Percentiles rank a stretch among this genome's conserved stretches.
These are phyloP conservation scores for Callocephalon fimbriatum DNA, from an alignment of 2,113 vertebrate species.

Conservation along the genomic window DNA sequence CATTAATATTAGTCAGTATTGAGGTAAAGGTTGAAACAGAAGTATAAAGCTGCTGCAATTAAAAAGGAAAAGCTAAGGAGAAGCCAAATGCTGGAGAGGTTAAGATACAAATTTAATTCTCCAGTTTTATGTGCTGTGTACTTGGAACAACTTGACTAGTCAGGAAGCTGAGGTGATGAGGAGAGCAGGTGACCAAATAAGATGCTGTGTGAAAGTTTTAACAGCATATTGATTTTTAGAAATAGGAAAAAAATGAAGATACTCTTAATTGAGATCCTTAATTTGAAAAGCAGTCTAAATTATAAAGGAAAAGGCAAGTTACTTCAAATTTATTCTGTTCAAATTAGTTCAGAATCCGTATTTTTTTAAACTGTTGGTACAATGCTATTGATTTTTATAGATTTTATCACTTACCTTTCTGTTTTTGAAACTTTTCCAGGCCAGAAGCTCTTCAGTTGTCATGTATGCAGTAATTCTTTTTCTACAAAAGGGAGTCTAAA, in stretches of 20 bases:
- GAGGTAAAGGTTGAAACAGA: not conserved
- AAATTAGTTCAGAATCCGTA: not conserved
- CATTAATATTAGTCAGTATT: not conserved
- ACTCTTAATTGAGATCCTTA: not conserved
- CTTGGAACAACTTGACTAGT: not conserved
- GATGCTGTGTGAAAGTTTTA: not conserved
- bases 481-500: slow-evolving; percentile 99
- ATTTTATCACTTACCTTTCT: not conserved
- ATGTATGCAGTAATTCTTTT: slow-evolving; percentile 97
- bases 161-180: not conserved
- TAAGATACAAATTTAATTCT: not conserved
- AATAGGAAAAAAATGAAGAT: not conserved
- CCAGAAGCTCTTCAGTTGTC: slow-evolving; percentile 97
- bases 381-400: not conserved
- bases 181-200: not conserved
- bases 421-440: slow-evolving; percentile 74
- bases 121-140: not conserved
- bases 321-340: not conserved
- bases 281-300: not conserved
- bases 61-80: not conserved
- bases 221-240: not conserved
- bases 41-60: not conserved
- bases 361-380: not conserved
- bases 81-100: not conserved
- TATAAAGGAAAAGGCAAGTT: not conserved